A percentile compares a stretch with the other conserved stretches of the same genome.
These are phyloP conservation scores for Manis pentadactyla DNA, from an alignment of 2,797 vertebrate species.

Conservation along the genomic window DNA sequence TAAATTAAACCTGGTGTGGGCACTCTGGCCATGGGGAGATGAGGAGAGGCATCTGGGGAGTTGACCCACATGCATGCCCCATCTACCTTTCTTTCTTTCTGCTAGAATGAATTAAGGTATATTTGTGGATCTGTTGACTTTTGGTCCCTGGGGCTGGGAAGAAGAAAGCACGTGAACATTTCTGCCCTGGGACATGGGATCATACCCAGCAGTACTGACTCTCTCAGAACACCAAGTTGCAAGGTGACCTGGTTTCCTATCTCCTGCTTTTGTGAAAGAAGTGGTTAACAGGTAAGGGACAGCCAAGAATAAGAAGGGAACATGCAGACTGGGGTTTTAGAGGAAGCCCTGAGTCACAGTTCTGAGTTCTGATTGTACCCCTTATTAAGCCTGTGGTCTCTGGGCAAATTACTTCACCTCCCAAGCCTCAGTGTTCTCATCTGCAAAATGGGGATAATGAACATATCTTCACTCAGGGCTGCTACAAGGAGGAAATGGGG, in stretches of 20 bases:
- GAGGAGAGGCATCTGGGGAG: background rate
- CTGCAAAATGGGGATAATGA: background rate
- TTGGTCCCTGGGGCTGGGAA: background rate
- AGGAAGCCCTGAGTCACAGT: background rate
- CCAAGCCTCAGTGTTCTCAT: background rate
- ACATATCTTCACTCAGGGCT: background rate
- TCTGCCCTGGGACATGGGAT: background rate
- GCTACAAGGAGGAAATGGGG: background rate
- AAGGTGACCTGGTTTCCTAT: background rate
- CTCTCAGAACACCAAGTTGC: background rate
- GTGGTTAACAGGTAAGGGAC: background rate
- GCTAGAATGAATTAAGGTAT: background rate
- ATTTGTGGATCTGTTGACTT: background rate
- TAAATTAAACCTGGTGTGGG: background rate
- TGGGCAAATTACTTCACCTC: background rate
- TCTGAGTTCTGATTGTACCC: background rate
- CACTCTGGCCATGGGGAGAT: background rate
- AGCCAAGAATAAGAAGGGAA: background rate
- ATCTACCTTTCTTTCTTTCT: rapidly evolving
- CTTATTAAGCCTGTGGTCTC: background rate
- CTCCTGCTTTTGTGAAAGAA: background rate
- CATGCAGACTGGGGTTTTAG: background rate
- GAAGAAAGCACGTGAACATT: background rate
- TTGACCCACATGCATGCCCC: rapidly evolving
- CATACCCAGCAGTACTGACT: background rate